Base-by-base conservation (phyloP, 92 coral and sea anemone genomes). In the Ricordea florida region DNA sequence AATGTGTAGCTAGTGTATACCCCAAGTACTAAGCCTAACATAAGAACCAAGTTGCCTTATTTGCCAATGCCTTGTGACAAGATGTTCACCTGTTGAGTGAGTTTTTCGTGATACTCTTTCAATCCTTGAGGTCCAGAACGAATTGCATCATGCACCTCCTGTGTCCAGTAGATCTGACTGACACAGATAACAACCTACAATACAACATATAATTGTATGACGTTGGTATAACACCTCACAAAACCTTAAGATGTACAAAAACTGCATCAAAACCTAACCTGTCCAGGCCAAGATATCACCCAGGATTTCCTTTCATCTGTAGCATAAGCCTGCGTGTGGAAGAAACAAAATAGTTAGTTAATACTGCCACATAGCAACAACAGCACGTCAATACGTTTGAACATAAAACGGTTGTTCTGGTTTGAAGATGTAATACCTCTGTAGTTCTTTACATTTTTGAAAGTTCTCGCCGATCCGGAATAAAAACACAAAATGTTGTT, bases 261-360 rank as follows among this genome's bases (percentile, higher is more conserved):
- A 28, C 22, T 8, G 17, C 3, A 18, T 3, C 1, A 24, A 49
- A 11, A 26, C 43, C 69, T 42, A 21, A 96, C 99, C 97, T 96
- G 99, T 50, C 99, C 99, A 51, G 99, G 99, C 99, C 99, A 96
- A 44, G 85, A 88, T 31, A 93, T 66, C 14, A 96, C 99, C 99
- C 99, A 96, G 51, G 69, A 87, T 69, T 87, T 96, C 36, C 99
- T 83, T 6, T 88, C 97, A 50, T 92, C 92, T n/a, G 62, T 66
- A 3, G 96, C 97, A 52, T 96, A 96, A 9, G 97, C 93, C 99
- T 96, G 72, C 10, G 42, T 27, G 49, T 32, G 56, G 51, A 4
- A 77, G 30, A 72, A 37, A 25, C 9, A 8, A 24, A 26, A 32
- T 13, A n/a, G 16, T 13, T 11, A 11, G 25, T 14, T n/a, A 63